Conservation (phyloP, 1,140 invertebrate species). For the Tachypleus tridentatus region DNA sequence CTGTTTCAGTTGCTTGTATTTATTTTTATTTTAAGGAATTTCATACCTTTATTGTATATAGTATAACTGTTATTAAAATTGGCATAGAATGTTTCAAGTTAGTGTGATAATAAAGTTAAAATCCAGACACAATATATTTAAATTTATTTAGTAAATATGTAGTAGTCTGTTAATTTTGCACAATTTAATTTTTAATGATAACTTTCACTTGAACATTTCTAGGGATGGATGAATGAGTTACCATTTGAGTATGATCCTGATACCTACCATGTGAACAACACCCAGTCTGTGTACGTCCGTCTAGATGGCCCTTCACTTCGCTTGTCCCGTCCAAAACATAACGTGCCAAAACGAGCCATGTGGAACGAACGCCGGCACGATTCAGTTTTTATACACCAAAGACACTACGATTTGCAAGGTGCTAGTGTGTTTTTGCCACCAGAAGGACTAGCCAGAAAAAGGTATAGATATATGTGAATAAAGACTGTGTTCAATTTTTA, state of each 20-base stretch:
- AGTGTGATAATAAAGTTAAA: no score
- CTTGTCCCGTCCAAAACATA: slow-evolving; percentile 58
- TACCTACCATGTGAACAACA: slow-evolving; percentile 57
- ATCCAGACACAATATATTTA: no score
- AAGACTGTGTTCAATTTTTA: no score
- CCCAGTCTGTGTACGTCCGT: slow-evolving; percentile 64
- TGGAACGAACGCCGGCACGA: slow-evolving; percentile 65
- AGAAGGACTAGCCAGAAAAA: slow-evolving; percentile 55
- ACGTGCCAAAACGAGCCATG: slow-evolving; percentile 65
- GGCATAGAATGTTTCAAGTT: no score
- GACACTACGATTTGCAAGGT: slow-evolving; percentile 57
- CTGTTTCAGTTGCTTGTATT: no score
- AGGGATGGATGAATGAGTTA: slow-evolving; percentile 84
- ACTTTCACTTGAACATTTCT: slow-evolving; percentile 28
- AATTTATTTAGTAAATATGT: neutral
- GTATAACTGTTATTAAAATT: no score
- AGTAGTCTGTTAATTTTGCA: neutral
- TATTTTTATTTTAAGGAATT: no score
- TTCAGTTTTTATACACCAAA: slow-evolving; percentile 54
- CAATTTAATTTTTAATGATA: neutral
- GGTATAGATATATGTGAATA: slow-evolving; percentile 32
- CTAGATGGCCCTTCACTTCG: slow-evolving; percentile 60
- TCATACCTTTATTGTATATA: no score
- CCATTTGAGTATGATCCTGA: slow-evolving; percentile 54
- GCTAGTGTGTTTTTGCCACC: slow-evolving; percentile 57